These are phyloP conservation scores for Euura lappo DNA, from an alignment of 1,140 invertebrate species.

Conservation along the genomic window DNA sequence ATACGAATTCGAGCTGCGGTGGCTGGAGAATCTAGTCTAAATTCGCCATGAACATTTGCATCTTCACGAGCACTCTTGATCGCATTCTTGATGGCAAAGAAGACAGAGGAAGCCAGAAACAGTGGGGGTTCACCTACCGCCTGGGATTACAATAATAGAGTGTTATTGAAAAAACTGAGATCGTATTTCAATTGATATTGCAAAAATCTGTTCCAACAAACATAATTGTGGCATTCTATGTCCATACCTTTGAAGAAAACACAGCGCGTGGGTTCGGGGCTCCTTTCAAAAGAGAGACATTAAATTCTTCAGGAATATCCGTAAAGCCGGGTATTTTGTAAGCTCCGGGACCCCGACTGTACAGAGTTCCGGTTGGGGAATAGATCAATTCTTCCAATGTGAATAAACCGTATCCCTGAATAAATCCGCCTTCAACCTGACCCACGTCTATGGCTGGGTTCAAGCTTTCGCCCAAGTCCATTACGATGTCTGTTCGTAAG, in stretches of 20 bases:
- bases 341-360: conserved; percentile 86
- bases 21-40: conserved; percentile 84
- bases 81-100: conserved; percentile 92
- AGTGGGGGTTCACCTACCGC: conserved; percentile 95
- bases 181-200: no score
- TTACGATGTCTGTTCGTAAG: conserved; percentile 89
- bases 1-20: conserved; percentile 89
- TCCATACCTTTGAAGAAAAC: conserved; percentile 89
- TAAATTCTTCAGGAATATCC: conserved; percentile 90
- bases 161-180: background rate
- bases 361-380: conserved; percentile 80
- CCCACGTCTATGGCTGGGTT: conserved; percentile 97
- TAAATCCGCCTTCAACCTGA: conserved; percentile 93
- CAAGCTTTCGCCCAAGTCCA: conserved; percentile 91
- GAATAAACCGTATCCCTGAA: conserved; percentile 92
- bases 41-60: conserved; percentile 66
- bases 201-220: conserved; percentile 5
- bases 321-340: conserved; percentile 93
- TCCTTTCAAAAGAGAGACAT: conserved; percentile 89
- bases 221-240: conserved; percentile 8
- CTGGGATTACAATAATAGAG: conserved; percentile 58
- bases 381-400: conserved; percentile 90
- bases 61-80: conserved; percentile 79
- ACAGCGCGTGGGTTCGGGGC: conserved; percentile 87
- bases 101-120: conserved; percentile 84